A percentile compares a stretch with the other conserved stretches of the same genome.
Evolutionary conservation across 2,113 vertebrate species (phyloP).

Genomic region (Notothenia coriiceps): DNA sequence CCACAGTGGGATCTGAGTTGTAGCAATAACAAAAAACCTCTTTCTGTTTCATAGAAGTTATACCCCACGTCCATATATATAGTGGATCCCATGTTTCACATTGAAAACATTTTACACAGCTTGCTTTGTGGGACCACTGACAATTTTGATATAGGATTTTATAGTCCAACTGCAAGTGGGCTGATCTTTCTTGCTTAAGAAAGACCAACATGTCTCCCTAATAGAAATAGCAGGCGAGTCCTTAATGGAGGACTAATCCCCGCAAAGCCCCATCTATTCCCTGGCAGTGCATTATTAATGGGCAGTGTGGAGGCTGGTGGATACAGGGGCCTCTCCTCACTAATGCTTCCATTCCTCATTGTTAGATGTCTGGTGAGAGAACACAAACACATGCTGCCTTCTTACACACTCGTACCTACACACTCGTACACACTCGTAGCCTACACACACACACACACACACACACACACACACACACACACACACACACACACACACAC

Average conservation of each 20-base stretch:
- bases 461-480: constrained; percentile 34
- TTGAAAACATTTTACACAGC: constrained; percentile 22
- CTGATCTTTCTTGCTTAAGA: constrained; percentile 70
- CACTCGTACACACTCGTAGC: too few species aligned
- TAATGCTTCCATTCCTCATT: constrained; percentile 80
- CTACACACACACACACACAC: not conserved
- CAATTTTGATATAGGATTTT: constrained; percentile 55
- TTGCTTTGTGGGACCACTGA: constrained; percentile 27
- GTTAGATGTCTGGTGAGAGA: constrained; percentile 69
- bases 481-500: not conserved
- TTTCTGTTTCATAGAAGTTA: constrained; percentile 9
- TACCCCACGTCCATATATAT: not conserved
- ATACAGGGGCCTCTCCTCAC: constrained; percentile 68
- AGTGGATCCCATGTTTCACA: constrained; percentile 11
- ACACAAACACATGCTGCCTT: constrained; percentile 40
- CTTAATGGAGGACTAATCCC: constrained; percentile 78
- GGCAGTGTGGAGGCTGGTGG: constrained; percentile 67
- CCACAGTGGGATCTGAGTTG: not conserved
- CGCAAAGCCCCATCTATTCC: constrained; percentile 68
- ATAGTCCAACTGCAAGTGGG: constrained; percentile 63
- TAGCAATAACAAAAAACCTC: not conserved
- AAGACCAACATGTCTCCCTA: constrained; percentile 67
- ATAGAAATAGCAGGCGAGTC: constrained; percentile 72
- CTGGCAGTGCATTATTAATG: constrained; percentile 80
- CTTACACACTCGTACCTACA: constrained; percentile 2